phyloP scores from a whole-genome alignment of 2,797 vertebrate species.

The Sebastiscus albofasciatus region DNA sequence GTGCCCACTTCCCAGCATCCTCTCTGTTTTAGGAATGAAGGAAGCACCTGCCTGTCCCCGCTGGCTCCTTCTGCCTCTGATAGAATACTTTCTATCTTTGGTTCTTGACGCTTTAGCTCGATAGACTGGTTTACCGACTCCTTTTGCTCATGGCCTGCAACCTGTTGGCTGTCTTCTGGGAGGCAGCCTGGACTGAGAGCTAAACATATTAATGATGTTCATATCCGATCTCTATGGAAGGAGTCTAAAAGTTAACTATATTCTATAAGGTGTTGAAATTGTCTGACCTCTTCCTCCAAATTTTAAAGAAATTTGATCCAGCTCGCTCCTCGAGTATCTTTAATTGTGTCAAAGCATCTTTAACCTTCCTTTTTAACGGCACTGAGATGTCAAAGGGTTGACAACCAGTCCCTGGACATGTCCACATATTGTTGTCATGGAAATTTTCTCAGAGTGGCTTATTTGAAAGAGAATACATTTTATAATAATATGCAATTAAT shows the following conservation, averaged over 20 bases:
- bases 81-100: slow-evolving; percentile 1
- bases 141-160: neutral
- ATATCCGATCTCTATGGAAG: neutral
- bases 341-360: neutral
- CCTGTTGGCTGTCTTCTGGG: neutral
- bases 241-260: neutral
- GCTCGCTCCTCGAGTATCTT: neutral
- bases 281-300: neutral
- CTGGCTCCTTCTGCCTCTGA: slow-evolving; percentile 27
- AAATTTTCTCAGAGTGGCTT: neutral
- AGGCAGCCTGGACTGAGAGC: neutral
- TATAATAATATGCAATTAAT: neutral
- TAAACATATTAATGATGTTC: neutral
- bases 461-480: neutral
- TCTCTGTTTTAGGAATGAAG: slow-evolving; percentile 62
- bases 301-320: neutral
- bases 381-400: neutral
- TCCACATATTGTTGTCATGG: neutral
- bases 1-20: slow-evolving; percentile 37
- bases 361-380: neutral
- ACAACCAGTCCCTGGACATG: neutral
- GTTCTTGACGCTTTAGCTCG: slow-evolving; percentile 19
- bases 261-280: neutral
- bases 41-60: slow-evolving; percentile 40
- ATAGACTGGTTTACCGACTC: slow-evolving; percentile 15